Base-by-base conservation (phyloP, 2,888 invertebrate species). In the Drosophila histrio region DNA sequence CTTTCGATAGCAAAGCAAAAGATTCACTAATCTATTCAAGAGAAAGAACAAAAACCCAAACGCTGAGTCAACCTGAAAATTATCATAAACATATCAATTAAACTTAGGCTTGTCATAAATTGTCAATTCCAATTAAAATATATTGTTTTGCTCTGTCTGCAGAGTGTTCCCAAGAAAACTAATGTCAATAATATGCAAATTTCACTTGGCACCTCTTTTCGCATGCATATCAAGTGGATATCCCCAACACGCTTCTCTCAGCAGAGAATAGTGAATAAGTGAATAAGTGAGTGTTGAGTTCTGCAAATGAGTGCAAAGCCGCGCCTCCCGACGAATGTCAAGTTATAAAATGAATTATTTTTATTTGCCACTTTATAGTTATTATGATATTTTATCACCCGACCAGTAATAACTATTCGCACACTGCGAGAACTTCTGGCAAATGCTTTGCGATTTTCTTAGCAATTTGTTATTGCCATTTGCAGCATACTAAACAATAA, bases 31-130 rank as follows among this genome's bases (percentile, higher is more conserved):
- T 19, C 22, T 21, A 30, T 38, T 9, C 13, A 7, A 26, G 38
- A 32, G 17, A 19, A 19, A 19, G 19, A 30, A 32, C 15, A 9
- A n/a, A 8, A 28, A 28, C 3, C 28, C 28, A 9, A 28, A 17
- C 36, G 41, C 47, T 34, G 11, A 60, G 30, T 52, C 50, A 52
- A 28, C 19, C 6, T n/a, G 13, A 34, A 22, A 9, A 28, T 19
- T 26, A 26, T 71, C 50, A 70, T 63, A 69, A 71, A 71, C 49
- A 60, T 77, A 72, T 84, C 85, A 52, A 53, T 79, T 79, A 63
- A 79, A 75, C 54, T 60, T 54, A 26, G 41, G 43, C 34, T 46
- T 64, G 63, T 72, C 70, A 85, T 82, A 87, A 87, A 85, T 64
- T 62, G 68, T 66, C 28, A 53, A 56, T 66, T 65, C 30, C 66